Base-by-base conservation (phyloP, 2,113 vertebrate genomes). In the Nicator chloris region DNA sequence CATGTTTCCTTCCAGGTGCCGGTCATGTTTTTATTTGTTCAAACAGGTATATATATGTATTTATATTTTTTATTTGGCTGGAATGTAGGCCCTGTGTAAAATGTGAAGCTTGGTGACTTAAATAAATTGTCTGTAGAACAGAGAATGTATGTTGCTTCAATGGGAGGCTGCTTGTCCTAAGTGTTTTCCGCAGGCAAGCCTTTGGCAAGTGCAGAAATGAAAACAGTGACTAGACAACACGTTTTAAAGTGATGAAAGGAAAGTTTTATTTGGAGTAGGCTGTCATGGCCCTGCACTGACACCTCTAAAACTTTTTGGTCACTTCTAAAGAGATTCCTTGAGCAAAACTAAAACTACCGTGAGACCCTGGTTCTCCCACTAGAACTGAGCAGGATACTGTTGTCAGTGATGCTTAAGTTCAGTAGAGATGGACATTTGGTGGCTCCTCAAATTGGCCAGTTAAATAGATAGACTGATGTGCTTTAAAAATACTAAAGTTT, bases 271-370 rank as follows among this genome's bases (percentile, higher is more conserved):
- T 93, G n/a, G 65, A 70, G 24, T 54, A 81, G 63, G 44, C 59
- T 91, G 72, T 92, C 42, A 71, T 76, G 83, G 84, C 51, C 69
- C 91, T 84, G 24, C 24, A 40, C 82, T 94, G 82, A 92, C 66
- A 92, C 59, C 78, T 91, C 71, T 71, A 84, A 59, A 82, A 61
- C 54, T 75, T 95, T 83, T 83, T 9, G 21, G 59, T 81, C 57
- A 56, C 65, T 94, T 95, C 57, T 95, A 63, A 92, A 93, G 71
- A 88, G 66, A 72, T 91, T 85, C 27, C 49, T 82, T 84, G 65
- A 89, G 80, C 40, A 90, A 93, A 95, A 86, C 64, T 66, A 53
- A 60, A 93, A 65, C 35, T 78, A 63, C 65, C 40, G 13, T 51
- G 57, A 73, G 56, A 71, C 81, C 18, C 82, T 79, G 37, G 27